These are phyloP conservation scores for Hybos culiciformis DNA, from an alignment of 2,888 invertebrate genomes.

Conservation along the genomic window DNA sequence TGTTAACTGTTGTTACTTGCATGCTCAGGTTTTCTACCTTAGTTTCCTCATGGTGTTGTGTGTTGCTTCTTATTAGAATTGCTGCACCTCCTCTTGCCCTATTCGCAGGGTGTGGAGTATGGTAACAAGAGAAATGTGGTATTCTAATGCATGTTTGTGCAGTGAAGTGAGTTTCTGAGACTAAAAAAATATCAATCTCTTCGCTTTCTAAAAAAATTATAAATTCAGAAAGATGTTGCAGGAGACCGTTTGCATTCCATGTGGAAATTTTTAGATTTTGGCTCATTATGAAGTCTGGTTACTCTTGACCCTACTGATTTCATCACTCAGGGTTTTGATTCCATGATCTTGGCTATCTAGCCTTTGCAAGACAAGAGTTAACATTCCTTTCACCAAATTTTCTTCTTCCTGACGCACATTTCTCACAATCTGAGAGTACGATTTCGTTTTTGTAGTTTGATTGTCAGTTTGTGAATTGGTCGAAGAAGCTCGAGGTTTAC, in stretches of 20 bases:
- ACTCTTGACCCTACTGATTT: background rate
- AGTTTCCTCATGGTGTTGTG: background rate
- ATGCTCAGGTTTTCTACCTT: background rate
- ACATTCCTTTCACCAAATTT: background rate
- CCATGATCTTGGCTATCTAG: background rate
- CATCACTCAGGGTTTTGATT: background rate
- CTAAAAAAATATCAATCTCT: too few relatives aligned
- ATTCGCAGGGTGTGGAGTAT: conserved; percentile 7
- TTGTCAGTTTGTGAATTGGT: too few relatives aligned
- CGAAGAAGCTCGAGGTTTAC: too few relatives aligned
- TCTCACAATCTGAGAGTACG: background rate
- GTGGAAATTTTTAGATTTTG: conserved; percentile 8
- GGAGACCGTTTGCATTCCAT: conserved; percentile 12
- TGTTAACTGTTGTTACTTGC: background rate
- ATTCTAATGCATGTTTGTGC: conserved; percentile 8
- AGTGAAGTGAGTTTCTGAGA: too few relatives aligned
- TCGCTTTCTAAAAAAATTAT: conserved; percentile 5
- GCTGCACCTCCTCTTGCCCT: conserved; percentile 10
- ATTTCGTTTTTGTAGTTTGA: background rate
- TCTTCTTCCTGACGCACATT: background rate
- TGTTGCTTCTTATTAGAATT: conserved; percentile 7
- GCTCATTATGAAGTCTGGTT: background rate
- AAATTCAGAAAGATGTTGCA: conserved; percentile 7
- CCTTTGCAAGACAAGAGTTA: background rate
- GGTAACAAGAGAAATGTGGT: conserved; percentile 9